These are phyloP conservation scores for Thumatha senex DNA, from an alignment of 2,888 invertebrate genomes.

Conservation along the genomic window DNA sequence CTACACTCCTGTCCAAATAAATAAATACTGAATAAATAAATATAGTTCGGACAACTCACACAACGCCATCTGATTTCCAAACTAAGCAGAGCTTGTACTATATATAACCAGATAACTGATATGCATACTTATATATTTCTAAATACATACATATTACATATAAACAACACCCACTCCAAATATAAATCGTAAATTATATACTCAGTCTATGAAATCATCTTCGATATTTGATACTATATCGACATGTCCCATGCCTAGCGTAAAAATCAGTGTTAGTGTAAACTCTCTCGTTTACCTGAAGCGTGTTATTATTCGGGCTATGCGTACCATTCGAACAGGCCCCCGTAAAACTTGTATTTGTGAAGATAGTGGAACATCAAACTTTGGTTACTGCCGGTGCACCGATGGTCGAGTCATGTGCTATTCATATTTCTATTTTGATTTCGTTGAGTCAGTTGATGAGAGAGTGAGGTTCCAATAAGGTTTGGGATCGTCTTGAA, in stretches of 20 bases:
- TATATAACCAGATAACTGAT: too few relatives aligned
- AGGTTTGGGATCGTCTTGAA: too few relatives aligned
- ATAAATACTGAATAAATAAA: too few relatives aligned
- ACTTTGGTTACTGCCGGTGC: slow-evolving; percentile 10
- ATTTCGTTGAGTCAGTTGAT: slow-evolving; percentile 24
- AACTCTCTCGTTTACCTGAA: slow-evolving; percentile 57
- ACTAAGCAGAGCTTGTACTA: too few relatives aligned
- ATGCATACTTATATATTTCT: too few relatives aligned
- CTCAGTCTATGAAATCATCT: background rate
- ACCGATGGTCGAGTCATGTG: slow-evolving; percentile 23
- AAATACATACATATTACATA: too few relatives aligned
- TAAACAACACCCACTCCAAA: too few relatives aligned
- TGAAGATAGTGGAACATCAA: slow-evolving; percentile 11
- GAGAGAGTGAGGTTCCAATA: background rate
- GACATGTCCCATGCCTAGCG: slow-evolving; percentile 33
- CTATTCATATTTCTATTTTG: slow-evolving; percentile 34
- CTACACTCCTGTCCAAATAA: too few relatives aligned
- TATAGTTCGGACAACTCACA: too few relatives aligned
- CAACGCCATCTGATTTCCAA: too few relatives aligned
- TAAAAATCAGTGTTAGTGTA: slow-evolving; percentile 61
- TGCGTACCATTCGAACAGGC: slow-evolving; percentile 30
- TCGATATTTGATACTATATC: slow-evolving; percentile 5
- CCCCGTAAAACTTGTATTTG: slow-evolving; percentile 16
- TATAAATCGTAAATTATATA: too few relatives aligned
- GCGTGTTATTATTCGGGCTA: slow-evolving; percentile 65